Base-by-base conservation (phyloP, 2,797 vertebrate genomes). In the Thaleichthys pacificus region DNA sequence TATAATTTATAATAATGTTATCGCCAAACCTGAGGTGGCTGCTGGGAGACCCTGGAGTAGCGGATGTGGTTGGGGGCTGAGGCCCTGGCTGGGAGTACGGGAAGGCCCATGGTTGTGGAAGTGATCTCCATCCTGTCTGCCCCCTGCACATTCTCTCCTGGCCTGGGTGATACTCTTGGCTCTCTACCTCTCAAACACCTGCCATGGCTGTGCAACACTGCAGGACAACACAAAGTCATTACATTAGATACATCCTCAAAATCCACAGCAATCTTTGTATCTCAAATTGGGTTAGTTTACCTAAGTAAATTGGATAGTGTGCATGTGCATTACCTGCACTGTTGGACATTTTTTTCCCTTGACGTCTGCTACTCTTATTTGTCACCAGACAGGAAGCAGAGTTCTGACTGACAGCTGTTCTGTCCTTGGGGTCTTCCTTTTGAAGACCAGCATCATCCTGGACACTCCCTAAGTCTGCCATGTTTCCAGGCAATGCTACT, bases 401-500 rank as follows among this genome's bases (percentile, higher is more conserved):
- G 47, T 68, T 30, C 8, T 68, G 26, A 28, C 66, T 68, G 49
- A 32, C 24, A 30, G 22, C 65, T 28, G 24, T 66, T 38, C 63
- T 42, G 35, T 65, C 35, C 3, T 7, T 12, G 30, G 19, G 38
- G 6, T 42, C 66, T 30, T 68, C 66, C 17, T 68, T 47, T 49
- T 54, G 51, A 54, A 68, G 15, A 30, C 11, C 49, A 42, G 22
- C 21, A 66, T 68, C 66, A 54, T 68, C 49, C 26, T 68, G 66
- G 47, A 17, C 24, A 54, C 49, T 68, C 17, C 49, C 49, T 19
- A 68, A 68, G 49, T 54, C n/a, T 3, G 66, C 19, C 66, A 68
- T 68, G 49, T 68, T 68, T 47, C 66, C 49, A 19, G 66, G 66
- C 66, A 68, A 68, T 14, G 66, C 66, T 5, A 51, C 49, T 3